Percentiles rank a stretch among this genome's conserved stretches.
phyloP scores from a whole-genome alignment of 2,888 invertebrate genomes.

The Hirtodrosophila duncani region DNA sequence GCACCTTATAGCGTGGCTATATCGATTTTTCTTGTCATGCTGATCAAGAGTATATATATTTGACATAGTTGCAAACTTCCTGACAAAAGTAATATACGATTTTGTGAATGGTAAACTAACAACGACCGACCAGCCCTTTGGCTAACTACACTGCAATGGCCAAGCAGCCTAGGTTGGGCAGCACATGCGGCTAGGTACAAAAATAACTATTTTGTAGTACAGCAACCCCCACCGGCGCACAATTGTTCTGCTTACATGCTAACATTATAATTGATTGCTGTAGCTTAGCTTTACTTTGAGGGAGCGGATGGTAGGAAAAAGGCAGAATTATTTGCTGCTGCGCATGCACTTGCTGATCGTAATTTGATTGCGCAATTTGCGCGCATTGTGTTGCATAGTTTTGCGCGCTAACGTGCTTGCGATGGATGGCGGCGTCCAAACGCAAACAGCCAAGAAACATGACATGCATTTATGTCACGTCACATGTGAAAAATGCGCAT shows the following conservation, averaged over 20 bases:
- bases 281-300: slow-evolving; percentile 37
- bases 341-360: slow-evolving; percentile 38
- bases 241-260: slow-evolving; percentile 64
- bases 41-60: too few relatives aligned
- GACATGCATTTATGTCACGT: slow-evolving; percentile 77
- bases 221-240: slow-evolving; percentile 35
- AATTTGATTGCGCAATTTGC: slow-evolving; percentile 74
- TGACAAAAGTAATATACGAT: too few relatives aligned
- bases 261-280: slow-evolving; percentile 70
- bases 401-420: slow-evolving; percentile 58
- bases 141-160: slow-evolving; percentile 41
- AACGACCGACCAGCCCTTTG: slow-evolving; percentile 56
- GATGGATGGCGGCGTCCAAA: too few relatives aligned
- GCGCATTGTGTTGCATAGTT: slow-evolving; percentile 76
- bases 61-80: too few relatives aligned
- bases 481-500: slow-evolving; percentile 67
- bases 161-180: too few relatives aligned
- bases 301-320: neutral
- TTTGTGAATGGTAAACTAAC: too few relatives aligned
- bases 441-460: slow-evolving; percentile 66
- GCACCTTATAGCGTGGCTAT: too few relatives aligned
- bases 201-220: slow-evolving; percentile 55
- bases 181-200: slow-evolving; percentile 22
- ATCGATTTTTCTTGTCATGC: too few relatives aligned
- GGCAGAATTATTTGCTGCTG: slow-evolving; percentile 3